Percentiles rank a stretch among this genome's conserved stretches.
Evolutionary conservation across 1,140 invertebrate species (phyloP).

Genomic region (Drosophila repletoides): DNA sequence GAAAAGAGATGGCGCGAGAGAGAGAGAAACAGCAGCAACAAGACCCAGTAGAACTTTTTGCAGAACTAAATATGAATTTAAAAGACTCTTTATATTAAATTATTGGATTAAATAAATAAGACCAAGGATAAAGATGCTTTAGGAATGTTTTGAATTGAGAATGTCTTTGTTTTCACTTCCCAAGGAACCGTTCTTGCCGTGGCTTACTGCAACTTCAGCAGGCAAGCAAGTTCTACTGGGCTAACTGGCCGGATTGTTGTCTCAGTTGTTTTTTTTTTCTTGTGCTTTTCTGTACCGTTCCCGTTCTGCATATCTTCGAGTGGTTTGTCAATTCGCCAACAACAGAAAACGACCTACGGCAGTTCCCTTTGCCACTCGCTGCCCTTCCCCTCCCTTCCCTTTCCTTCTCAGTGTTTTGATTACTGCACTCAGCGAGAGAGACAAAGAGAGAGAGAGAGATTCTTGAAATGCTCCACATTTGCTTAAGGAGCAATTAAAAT

Average conservation of each 20-base stretch:
- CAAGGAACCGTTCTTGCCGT: too few relatives aligned
- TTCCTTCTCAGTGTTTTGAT: slow-evolving; percentile 3
- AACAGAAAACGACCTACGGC: slow-evolving; percentile 34
- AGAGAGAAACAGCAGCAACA: neutral
- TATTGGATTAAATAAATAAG: too few relatives aligned
- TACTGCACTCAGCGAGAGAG: slow-evolving; percentile 5
- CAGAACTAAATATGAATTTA: too few relatives aligned
- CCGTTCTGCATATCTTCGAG: slow-evolving; percentile 37
- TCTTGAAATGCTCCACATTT: slow-evolving; percentile 41
- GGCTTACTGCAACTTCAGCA: too few relatives aligned
- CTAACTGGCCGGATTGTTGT: too few relatives aligned
- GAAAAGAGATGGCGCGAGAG: slow-evolving; percentile 27
- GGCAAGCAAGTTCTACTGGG: too few relatives aligned
- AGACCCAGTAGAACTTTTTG: neutral
- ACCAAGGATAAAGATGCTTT: too few relatives aligned
- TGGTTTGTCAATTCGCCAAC: slow-evolving; percentile 39
- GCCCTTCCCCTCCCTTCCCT: neutral
- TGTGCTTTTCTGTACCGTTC: slow-evolving; percentile 23
- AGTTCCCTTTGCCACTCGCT: neutral
- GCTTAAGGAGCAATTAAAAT: slow-evolving; percentile 36
- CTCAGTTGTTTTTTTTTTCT: slow-evolving; percentile 13
- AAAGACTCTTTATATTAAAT: too few relatives aligned
- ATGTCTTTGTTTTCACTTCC: too few relatives aligned
- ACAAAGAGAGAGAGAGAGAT: slow-evolving; percentile 1
- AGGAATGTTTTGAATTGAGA: too few relatives aligned